Percentiles rank a stretch among this genome's conserved stretches.
Conservation (phyloP, 35 echinoderm and acorn worm genomes). For the Holothuria glaberrima region DNA sequence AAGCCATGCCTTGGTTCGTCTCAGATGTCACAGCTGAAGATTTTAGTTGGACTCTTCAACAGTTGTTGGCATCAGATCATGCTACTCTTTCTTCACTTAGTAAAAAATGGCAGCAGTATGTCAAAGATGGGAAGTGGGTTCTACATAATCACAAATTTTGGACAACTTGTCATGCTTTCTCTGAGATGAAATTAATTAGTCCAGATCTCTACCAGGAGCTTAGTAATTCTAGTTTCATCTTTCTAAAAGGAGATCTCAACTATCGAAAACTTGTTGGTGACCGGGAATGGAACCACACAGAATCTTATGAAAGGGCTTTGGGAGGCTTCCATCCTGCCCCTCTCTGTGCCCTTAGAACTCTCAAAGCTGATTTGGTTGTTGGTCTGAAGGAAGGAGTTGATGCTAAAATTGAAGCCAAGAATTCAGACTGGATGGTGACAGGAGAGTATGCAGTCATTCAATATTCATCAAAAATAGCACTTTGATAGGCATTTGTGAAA, state of each 20-base stretch:
- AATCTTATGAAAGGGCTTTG: constrained; percentile 79
- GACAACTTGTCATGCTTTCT: constrained; percentile 87
- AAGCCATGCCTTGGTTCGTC: constrained; percentile 98
- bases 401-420: constrained; percentile 56
- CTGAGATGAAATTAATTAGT: constrained; percentile 71
- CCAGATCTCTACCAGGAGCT: constrained; percentile 87
- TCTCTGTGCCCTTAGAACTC: constrained; percentile 78
- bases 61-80: constrained; percentile 43
- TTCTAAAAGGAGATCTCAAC: constrained; percentile 96
- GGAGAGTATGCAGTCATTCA: constrained; percentile 92
- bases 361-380: constrained; percentile 85
- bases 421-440: constrained; percentile 83
- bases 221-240: constrained; percentile 68
- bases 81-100: constrained; percentile 52
- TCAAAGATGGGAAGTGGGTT: constrained; percentile 59
- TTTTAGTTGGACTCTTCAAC: constrained; percentile 82
- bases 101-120: constrained; percentile 57
- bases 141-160: constrained; percentile 82
- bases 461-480: constrained; percentile 42
- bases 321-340: constrained; percentile 87
- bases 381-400: constrained; percentile 74
- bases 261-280: constrained; percentile 94
- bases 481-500: too few species aligned
- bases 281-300: constrained; percentile 85
- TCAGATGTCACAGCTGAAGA: constrained; percentile 82